phyloP scores from a whole-genome alignment of 1,140 invertebrate genomes.

The Bombus sylvicola region DNA sequence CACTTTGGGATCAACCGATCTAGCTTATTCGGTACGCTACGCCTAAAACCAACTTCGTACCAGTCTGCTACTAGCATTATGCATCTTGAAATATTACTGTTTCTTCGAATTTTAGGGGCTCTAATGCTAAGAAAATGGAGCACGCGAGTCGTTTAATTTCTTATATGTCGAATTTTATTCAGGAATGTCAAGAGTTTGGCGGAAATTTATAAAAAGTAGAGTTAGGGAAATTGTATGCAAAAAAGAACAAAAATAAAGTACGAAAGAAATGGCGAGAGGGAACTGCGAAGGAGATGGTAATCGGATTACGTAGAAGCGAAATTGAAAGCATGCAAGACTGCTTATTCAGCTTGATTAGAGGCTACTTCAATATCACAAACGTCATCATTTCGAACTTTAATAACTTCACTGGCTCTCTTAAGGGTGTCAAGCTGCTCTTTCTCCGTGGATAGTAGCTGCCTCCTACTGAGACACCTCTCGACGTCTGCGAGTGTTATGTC shows the following conservation, averaged over 20 bases:
- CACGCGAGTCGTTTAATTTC: neutral
- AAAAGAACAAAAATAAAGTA: neutral
- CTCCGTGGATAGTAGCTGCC: constrained; percentile 11
- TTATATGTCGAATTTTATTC: neutral
- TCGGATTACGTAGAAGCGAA: neutral
- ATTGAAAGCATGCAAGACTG: neutral
- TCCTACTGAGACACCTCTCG: constrained; percentile 47
- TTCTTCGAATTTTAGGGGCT: neutral
- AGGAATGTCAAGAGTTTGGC: neutral
- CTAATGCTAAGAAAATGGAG: neutral
- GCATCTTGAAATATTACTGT: neutral
- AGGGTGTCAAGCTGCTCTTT: constrained; percentile 47
- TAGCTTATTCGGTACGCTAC: neutral
- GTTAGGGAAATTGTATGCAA: neutral
- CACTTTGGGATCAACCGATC: neutral
- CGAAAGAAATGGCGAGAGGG: no score
- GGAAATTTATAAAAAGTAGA: neutral
- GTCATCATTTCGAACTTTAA: constrained; percentile 26
- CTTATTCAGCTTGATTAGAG: constrained; percentile 44
- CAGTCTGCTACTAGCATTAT: neutral
- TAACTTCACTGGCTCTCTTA: constrained; percentile 19
- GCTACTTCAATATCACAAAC: constrained; percentile 28
- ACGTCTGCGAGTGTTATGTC: constrained; percentile 65
- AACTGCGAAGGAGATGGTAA: neutral
- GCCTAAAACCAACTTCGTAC: no score